Evolutionary conservation across 2,888 invertebrate species (phyloP).

Genomic region (Clivina fossor): DNA sequence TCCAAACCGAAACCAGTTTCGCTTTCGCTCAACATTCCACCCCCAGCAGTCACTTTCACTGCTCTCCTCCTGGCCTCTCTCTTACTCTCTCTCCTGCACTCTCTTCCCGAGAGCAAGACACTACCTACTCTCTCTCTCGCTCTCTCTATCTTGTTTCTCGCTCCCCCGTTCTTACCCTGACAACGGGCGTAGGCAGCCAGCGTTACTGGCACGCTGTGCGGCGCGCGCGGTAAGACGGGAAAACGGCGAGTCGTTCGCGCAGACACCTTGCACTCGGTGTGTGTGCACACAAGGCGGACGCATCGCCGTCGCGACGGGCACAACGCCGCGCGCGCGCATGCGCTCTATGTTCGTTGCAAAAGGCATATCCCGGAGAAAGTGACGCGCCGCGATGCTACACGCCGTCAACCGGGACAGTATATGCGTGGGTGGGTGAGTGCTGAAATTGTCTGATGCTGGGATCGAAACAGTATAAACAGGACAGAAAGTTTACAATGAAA

Average conservation of each 20-base stretch:
- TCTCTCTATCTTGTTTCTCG: background rate
- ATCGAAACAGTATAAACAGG: too few species aligned
- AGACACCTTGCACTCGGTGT: slow-evolving; percentile 31
- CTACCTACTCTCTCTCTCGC: too few species aligned
- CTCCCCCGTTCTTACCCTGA: background rate
- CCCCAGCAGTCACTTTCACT: too few species aligned
- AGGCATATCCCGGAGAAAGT: background rate
- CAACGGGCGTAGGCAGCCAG: background rate
- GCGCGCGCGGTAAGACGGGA: background rate
- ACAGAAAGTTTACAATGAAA: too few species aligned
- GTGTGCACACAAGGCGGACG: slow-evolving; percentile 13
- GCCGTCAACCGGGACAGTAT: too few species aligned
- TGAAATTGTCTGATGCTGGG: too few species aligned
- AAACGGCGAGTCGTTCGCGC: slow-evolving; percentile 27
- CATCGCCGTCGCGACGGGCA: slow-evolving; percentile 28
- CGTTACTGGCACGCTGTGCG: background rate
- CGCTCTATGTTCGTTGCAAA: slow-evolving; percentile 1
- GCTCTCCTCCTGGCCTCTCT: too few species aligned
- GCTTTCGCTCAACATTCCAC: too few species aligned
- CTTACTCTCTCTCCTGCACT: too few species aligned
- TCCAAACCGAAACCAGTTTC: too few species aligned
- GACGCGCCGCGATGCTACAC: slow-evolving; percentile 3
- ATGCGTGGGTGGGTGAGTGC: too few species aligned
- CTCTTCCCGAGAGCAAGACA: too few species aligned
- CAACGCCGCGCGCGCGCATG: slow-evolving; percentile 14